phyloP scores from a whole-genome alignment of 2,113 vertebrate genomes.

The Gasterosteus aculeatus region DNA sequence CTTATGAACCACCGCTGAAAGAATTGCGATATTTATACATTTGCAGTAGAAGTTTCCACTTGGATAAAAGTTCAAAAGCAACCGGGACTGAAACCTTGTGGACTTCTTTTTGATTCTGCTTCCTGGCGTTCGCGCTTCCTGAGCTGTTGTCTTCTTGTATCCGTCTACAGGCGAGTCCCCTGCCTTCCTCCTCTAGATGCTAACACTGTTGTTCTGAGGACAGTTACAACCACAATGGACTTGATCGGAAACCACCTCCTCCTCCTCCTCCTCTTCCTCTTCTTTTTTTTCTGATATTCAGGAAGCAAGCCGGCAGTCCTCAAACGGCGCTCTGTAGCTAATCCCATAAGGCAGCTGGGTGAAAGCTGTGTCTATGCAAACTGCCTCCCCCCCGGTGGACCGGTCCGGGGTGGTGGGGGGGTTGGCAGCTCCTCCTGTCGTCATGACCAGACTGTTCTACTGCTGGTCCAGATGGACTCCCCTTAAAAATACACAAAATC shows the following conservation, averaged over 20 bases:
- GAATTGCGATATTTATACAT: background rate
- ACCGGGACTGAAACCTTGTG: background rate
- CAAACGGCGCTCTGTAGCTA: conserved; percentile 95
- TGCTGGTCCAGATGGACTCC: conserved; percentile 88
- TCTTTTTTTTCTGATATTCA: conserved; percentile 94
- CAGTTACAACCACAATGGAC: conserved; percentile 76
- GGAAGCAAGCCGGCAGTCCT: conserved; percentile 94
- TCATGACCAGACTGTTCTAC: conserved; percentile 84
- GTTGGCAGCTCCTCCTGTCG: conserved; percentile 83
- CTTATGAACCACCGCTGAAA: background rate
- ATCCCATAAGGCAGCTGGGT: conserved; percentile 96
- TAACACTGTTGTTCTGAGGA: conserved; percentile 83
- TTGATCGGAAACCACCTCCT: conserved; percentile 48
- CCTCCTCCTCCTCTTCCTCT: conserved; percentile 76
- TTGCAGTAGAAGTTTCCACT: too few species aligned
- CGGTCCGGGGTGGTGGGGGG: conserved; percentile 10
- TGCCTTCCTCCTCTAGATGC: conserved; percentile 96
- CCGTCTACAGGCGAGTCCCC: conserved; percentile 89
- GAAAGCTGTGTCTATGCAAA: conserved; percentile 99
- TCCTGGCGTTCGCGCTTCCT: background rate
- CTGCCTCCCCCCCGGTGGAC: conserved; percentile 84
- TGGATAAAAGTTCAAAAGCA: background rate
- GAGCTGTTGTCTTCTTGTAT: conserved; percentile 5
- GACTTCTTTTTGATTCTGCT: background rate
- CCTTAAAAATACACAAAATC: conserved; percentile 47